Evolutionary conservation across 2,113 vertebrate species (phyloP).

Genomic region (Gallinago undulata): DNA sequence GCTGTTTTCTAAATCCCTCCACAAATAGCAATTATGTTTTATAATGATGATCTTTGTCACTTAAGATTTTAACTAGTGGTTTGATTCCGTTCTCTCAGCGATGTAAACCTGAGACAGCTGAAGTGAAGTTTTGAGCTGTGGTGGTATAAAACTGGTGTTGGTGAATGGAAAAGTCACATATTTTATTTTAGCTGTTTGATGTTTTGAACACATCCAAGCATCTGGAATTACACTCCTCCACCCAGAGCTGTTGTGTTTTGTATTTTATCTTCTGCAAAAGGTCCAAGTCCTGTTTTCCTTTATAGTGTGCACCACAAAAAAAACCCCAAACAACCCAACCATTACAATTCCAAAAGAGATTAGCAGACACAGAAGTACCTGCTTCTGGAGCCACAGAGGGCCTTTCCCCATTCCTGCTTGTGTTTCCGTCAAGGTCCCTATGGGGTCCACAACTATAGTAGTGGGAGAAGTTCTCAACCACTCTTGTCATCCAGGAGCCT

Average conservation of each 20-base stretch:
- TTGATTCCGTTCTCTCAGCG: constrained; percentile 15
- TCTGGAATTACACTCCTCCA: neutral
- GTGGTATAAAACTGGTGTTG: neutral
- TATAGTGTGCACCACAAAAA: neutral
- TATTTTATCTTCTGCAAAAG: neutral
- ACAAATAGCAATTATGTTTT: constrained; percentile 39
- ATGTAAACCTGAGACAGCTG: neutral
- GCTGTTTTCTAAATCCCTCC: constrained; percentile 25
- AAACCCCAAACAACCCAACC: no score
- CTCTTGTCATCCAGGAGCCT: neutral
- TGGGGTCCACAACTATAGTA: neutral
- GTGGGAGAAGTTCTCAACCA: neutral
- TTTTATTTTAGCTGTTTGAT: neutral
- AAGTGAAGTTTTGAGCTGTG: neutral
- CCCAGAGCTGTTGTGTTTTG: neutral
- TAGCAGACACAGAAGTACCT: neutral
- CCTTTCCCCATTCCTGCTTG: neutral
- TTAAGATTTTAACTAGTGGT: constrained; percentile 25
- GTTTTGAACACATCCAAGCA: neutral
- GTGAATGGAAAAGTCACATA: neutral
- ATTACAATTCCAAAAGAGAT: neutral
- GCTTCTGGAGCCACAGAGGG: neutral
- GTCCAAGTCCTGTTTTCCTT: neutral
- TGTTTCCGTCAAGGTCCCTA: fast-evolving
- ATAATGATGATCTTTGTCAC: constrained; percentile 35